Evolutionary conservation across 2,888 invertebrate genomes (phyloP), one percentile per base, ranked within the genome.

Genomic region (Therioaphis trifolii): DNA sequence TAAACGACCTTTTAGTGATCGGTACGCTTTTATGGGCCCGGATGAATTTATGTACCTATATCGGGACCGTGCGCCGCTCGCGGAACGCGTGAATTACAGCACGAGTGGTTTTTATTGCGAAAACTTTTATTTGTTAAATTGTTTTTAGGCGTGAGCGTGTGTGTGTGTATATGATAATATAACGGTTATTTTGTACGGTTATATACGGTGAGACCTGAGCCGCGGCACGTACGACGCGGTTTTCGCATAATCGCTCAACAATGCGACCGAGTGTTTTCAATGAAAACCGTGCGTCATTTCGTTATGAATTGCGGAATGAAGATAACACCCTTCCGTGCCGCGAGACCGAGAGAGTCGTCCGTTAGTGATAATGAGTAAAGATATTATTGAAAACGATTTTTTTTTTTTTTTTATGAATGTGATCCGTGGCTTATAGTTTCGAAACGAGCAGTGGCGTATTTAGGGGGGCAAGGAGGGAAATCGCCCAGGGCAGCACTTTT

Each of bases 1-100:
- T 69, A 24, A 46, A 69, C 43, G 43, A 24, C 43, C 43, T 46
- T 69, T 43, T 69, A 69, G 69, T 46, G 43, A 43, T 69, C 24
- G 43, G 24, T 43, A 15, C 43, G 24, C 69, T 7, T 69, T 55
- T 55, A n/a, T n/a, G 18, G 9, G 55, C 21, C 12, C 0, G 9
- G n/a, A 9, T 21, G 55, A 21, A 55, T 55, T 55, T 55, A 55
- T 55, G 55, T 55, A n/a, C n/a, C n/a, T n/a, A n/a, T n/a, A 55
- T 55, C 21, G 55, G 55, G 21, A 55, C 5, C 21, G 55, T 43
- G 43, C 11, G 43, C n/a, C 21, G 55, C 55, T n/a, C 55, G 55
- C 55, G 7, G 12, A 55, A 21, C 55, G n/a, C n/a, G 55, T 55
- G 55, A 55, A 55, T 55, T 55, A 55, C 21, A n/a, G 21, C 18